Conservation (phyloP, 2,888 invertebrate genomes). For the Cerastoderma edule region DNA sequence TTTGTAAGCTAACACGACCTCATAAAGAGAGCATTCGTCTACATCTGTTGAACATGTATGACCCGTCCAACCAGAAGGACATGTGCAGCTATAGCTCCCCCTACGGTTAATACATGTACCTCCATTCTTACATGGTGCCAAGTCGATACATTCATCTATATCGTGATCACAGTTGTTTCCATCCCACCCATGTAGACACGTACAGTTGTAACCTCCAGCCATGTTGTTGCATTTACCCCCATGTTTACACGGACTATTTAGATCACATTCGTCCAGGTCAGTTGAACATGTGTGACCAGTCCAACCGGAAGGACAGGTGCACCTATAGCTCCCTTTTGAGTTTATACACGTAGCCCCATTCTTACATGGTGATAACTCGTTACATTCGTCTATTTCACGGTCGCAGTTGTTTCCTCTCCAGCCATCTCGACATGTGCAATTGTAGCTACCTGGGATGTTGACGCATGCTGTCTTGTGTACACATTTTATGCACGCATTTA, state of each 20-base stretch:
- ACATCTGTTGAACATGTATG: slow-evolving; percentile 52
- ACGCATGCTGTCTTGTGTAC: slow-evolving; percentile 56
- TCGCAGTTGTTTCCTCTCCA: no score
- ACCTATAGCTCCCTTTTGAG: slow-evolving; percentile 3
- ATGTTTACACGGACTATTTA: slow-evolving; percentile 19
- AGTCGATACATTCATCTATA: slow-evolving; percentile 10
- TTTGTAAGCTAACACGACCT: slow-evolving; percentile 58
- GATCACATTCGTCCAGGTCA: slow-evolving; percentile 26
- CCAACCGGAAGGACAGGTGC: slow-evolving; percentile 23
- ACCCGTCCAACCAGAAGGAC: slow-evolving; percentile 57
- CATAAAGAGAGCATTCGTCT: slow-evolving; percentile 55
- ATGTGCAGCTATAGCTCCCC: slow-evolving; percentile 57
- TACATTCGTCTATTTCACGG: slow-evolving; percentile 64
- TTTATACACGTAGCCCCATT: slow-evolving; percentile 25
- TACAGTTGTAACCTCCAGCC: slow-evolving; percentile 53
- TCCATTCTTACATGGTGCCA: slow-evolving; percentile 36
- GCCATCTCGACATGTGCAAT: slow-evolving; percentile 54
- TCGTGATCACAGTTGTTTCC: slow-evolving; percentile 26
- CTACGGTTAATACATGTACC: slow-evolving; percentile 42
- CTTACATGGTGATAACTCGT: slow-evolving; percentile 19
- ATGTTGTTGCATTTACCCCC: slow-evolving; percentile 31
- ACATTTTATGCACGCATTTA: no score
- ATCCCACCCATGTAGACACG: slow-evolving; percentile 31
- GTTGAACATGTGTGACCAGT: slow-evolving; percentile 15
- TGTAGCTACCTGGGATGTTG: slow-evolving; percentile 57